Conservation (phyloP, 2,797 vertebrate genomes). For the Menidia menidia region DNA sequence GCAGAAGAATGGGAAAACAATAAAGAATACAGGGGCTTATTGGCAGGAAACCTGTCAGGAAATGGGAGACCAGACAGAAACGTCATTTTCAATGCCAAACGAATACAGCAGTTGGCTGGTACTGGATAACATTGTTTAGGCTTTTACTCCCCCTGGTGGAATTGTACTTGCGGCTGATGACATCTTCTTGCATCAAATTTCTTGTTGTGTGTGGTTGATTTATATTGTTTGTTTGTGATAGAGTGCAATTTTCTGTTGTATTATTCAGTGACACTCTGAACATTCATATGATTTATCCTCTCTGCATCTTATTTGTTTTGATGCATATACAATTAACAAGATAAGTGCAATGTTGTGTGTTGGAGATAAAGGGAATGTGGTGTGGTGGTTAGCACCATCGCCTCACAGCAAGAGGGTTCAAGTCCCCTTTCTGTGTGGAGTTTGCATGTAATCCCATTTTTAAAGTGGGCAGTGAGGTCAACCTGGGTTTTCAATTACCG, state of each 20-base stretch:
- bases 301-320: neutral
- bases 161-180: constrained; percentile 7
- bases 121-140: constrained; percentile 22
- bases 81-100: neutral
- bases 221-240: neutral
- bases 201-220: neutral
- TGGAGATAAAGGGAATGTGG: too few species aligned
- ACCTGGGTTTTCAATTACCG: constrained; percentile 16
- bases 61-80: constrained; percentile 30
- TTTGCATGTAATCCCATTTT: neutral
- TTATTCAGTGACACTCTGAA: neutral
- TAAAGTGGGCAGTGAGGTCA: constrained; percentile 41
- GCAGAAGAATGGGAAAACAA: constrained; percentile 33
- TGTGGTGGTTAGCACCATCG: too few species aligned
- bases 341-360: too few species aligned
- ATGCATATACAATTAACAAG: too few species aligned
- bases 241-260: neutral
- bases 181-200: neutral
- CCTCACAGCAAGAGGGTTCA: too few species aligned
- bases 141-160: constrained; percentile 69
- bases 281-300: neutral
- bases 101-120: neutral
- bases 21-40: constrained; percentile 20
- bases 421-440: too few species aligned
- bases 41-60: constrained; percentile 54